Evolutionary conservation across 2,888 invertebrate species (phyloP).

Genomic region (Philhelius pedissequus): DNA sequence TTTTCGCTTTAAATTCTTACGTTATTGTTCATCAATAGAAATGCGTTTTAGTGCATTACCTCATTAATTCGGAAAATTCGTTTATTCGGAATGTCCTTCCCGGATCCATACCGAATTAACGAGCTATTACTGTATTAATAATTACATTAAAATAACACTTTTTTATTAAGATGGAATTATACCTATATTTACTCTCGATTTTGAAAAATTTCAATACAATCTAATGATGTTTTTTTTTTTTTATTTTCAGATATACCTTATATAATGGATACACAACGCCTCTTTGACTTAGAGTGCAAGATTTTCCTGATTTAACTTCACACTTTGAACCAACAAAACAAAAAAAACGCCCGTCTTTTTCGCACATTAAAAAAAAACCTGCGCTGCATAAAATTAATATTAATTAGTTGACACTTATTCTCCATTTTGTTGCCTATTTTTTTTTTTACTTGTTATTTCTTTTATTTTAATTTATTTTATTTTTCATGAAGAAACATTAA

Average conservation of each 20-base stretch:
- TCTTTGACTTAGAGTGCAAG: not conserved
- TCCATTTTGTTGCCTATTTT: not conserved
- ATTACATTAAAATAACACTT: too few species aligned
- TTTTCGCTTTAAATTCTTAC: too few species aligned
- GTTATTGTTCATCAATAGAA: too few species aligned
- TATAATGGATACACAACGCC: not conserved
- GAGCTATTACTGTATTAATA: too few species aligned
- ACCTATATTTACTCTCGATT: too few species aligned
- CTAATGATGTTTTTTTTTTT: not conserved
- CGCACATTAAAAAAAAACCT: slow-evolving; percentile 1
- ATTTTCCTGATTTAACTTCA: not conserved
- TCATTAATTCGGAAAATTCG: too few species aligned
- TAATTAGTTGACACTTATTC: not conserved
- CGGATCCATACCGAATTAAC: too few species aligned
- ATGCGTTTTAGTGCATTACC: too few species aligned
- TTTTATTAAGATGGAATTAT: too few species aligned
- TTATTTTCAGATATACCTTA: not conserved
- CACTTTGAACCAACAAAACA: not conserved
- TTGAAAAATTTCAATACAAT: too few species aligned
- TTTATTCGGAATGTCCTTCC: too few species aligned
- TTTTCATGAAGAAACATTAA: slow-evolving; percentile 16
- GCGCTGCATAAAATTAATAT: not conserved
- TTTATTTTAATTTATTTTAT: not conserved
- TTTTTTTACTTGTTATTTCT: not conserved
- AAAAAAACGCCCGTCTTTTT: not conserved